Conservation (phyloP, 2,888 invertebrate species). For the Perithous albicinctus region DNA sequence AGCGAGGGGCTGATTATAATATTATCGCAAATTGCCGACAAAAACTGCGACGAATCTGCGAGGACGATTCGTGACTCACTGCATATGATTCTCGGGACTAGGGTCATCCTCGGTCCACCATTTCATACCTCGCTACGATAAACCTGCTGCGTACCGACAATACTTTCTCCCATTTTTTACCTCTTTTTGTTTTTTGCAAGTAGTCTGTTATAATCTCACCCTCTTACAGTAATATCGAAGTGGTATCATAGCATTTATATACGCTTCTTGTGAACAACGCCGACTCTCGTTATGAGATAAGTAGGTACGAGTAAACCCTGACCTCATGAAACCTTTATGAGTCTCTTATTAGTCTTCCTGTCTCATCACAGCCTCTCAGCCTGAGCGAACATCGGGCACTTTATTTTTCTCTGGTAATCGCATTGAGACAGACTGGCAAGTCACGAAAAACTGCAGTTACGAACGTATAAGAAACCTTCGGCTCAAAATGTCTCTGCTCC, state of each 20-base stretch:
- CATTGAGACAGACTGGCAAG: constrained; percentile 31
- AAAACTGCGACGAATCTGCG: constrained; percentile 76
- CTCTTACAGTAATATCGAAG: constrained; percentile 46
- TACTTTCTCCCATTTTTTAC: constrained; percentile 62
- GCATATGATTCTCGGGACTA: constrained; percentile 17
- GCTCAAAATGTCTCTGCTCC: constrained; percentile 41
- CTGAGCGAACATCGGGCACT: neutral
- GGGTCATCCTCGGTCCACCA: constrained; percentile 39
- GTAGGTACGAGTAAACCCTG: constrained; percentile 52
- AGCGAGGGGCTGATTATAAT: constrained; percentile 78
- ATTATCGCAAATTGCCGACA: constrained; percentile 78
- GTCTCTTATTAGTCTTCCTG: constrained; percentile 43
- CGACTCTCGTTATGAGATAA: constrained; percentile 51
- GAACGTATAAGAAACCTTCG: constrained; percentile 12
- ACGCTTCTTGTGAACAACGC: constrained; percentile 37
- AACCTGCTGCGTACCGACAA: constrained; percentile 57
- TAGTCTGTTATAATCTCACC: constrained; percentile 43
- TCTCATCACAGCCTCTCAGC: constrained; percentile 24
- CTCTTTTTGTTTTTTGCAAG: constrained; percentile 56
- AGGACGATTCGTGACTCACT: constrained; percentile 66
- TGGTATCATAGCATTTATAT: constrained; percentile 18
- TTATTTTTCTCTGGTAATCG: constrained; percentile 20
- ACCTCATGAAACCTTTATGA: constrained; percentile 38
- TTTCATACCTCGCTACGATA: constrained; percentile 45
- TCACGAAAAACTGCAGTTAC: constrained; percentile 37